phyloP scores from a whole-genome alignment of 2,797 vertebrate genomes.

The Atherinosoma microstoma region DNA sequence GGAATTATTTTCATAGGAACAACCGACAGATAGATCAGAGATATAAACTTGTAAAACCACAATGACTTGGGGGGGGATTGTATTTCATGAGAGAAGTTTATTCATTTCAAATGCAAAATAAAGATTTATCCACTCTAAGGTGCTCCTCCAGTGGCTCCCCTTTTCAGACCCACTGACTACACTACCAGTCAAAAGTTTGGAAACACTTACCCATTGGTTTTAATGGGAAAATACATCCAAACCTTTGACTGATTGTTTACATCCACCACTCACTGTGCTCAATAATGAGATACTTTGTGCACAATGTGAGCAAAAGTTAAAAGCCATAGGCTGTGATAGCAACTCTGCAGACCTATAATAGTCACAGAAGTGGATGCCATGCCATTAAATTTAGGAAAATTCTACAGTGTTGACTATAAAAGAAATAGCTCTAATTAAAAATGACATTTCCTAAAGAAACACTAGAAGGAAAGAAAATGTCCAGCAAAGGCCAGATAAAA shows the following conservation, averaged over 20 bases:
- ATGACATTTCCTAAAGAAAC: conserved; percentile 20
- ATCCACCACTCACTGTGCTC: too few relatives aligned
- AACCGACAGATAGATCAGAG: neutral
- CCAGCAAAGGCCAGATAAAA: neutral
- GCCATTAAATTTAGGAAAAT: conserved; percentile 7
- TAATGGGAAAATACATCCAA: too few relatives aligned
- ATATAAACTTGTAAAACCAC: neutral
- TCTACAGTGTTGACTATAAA: neutral
- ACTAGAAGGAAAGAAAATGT: neutral
- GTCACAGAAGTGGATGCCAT: conserved; percentile 1
- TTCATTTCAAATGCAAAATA: too few relatives aligned
- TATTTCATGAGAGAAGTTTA: too few relatives aligned
- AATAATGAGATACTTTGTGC: neutral
- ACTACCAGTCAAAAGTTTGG: too few relatives aligned
- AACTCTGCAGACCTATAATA: neutral
- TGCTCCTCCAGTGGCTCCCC: too few relatives aligned
- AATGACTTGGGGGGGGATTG: too few relatives aligned
- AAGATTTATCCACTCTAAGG: too few relatives aligned
- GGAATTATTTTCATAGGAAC: neutral
- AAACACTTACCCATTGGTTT: too few relatives aligned
- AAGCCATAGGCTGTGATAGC: neutral
- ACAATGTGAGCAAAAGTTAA: neutral
- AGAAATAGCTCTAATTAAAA: conserved; percentile 17
- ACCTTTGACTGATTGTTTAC: too few relatives aligned
- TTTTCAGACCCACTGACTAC: too few relatives aligned